A percentile compares a stretch with the other conserved stretches of the same genome.
Evolutionary conservation across 2,888 invertebrate genomes (phyloP).

Genomic region (Aethes cnicana): DNA sequence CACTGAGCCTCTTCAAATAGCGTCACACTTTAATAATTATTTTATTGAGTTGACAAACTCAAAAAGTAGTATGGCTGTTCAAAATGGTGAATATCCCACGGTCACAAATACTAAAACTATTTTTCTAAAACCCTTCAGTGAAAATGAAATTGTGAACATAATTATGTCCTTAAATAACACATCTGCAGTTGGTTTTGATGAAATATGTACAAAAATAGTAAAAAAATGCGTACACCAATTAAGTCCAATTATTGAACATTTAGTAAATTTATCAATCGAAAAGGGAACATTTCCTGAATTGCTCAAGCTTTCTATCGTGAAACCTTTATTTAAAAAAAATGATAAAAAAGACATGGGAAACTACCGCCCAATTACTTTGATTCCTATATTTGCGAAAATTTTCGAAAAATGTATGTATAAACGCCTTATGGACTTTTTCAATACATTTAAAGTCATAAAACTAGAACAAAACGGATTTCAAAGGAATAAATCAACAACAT

Average conservation of each 20-base stretch:
- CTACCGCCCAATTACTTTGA: slow-evolving; percentile 13
- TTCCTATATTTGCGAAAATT: slow-evolving; percentile 4
- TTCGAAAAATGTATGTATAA: slow-evolving; percentile 18
- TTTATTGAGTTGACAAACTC: neutral
- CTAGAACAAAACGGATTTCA: slow-evolving; percentile 12
- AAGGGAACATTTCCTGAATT: neutral
- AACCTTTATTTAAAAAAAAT: slow-evolving; percentile 9
- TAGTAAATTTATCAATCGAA: slow-evolving; percentile 16
- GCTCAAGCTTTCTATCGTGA: slow-evolving; percentile 7
- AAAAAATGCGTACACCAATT: neutral
- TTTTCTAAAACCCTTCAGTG: neutral
- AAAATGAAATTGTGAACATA: neutral
- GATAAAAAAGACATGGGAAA: slow-evolving; percentile 1
- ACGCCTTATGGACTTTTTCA: neutral
- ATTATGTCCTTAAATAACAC: slow-evolving; percentile 12
- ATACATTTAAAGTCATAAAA: neutral
- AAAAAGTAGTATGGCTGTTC: neutral
- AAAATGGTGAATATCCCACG: too few species aligned
- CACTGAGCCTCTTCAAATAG: neutral
- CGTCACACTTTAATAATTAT: neutral
- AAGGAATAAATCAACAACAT: neutral
- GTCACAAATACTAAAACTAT: neutral
- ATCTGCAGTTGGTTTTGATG: slow-evolving; percentile 7
- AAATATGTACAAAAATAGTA: neutral
- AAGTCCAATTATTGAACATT: neutral